Percentiles rank a stretch among this genome's conserved stretches.
Conservation (phyloP, 1,140 invertebrate genomes). For the Macrotrachela quadricornifera region DNA sequence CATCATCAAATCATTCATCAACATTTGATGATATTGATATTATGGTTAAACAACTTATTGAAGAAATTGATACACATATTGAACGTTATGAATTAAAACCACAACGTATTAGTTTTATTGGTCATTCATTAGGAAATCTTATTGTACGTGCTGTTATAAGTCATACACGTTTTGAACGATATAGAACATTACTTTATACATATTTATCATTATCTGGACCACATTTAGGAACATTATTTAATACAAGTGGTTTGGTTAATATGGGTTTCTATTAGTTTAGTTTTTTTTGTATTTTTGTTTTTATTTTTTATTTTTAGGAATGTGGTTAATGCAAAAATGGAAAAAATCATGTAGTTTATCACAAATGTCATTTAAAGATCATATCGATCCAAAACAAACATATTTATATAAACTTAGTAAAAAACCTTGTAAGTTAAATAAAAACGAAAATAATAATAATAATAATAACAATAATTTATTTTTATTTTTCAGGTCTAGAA, state of each 20-base stretch:
- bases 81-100: conserved; percentile 3
- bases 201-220: conserved; percentile 81
- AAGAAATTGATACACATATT: conserved; percentile 59
- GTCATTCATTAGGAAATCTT: conserved; percentile 81
- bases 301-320: conserved; percentile 40
- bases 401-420: conserved; percentile 48
- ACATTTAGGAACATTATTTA: conserved; percentile 79
- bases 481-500: conserved; percentile 24
- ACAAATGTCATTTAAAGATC: conserved; percentile 68
- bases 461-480: conserved; percentile 43
- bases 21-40: conserved; percentile 87
- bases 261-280: conserved; percentile 47
- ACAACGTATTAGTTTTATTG: conserved; percentile 52
- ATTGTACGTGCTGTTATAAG: conserved; percentile 73
- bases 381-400: conserved; percentile 58
- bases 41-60: conserved; percentile 74
- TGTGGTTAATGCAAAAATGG: conserved; percentile 98
- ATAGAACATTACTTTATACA: conserved; percentile 64
- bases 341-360: conserved; percentile 79
- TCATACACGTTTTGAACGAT: conserved; percentile 57
- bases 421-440: conserved; percentile 16
- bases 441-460: conserved; percentile 11
- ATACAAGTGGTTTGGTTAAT: conserved; percentile 78
- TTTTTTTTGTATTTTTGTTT: neutral
- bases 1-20: conserved; percentile 59